Evolutionary conservation across 2,888 invertebrate species (phyloP).

Genomic region (Vandiemenella viatica): DNA sequence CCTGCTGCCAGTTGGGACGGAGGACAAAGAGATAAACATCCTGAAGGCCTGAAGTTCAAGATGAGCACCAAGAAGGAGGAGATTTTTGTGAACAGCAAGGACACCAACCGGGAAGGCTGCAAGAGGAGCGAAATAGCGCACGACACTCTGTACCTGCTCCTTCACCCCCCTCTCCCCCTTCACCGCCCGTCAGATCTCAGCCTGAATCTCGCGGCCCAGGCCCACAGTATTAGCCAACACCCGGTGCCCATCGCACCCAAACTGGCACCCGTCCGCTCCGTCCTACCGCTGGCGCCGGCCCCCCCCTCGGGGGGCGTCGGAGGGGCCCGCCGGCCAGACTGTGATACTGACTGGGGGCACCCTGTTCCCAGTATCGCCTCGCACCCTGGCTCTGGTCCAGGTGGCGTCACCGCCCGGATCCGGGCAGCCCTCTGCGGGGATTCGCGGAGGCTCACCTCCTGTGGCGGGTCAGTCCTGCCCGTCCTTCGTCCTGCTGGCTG

Average conservation of each 20-base stretch:
- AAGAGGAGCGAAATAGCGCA: slow-evolving; percentile 24
- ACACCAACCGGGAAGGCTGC: slow-evolving; percentile 34
- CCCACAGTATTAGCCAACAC: slow-evolving; percentile 14
- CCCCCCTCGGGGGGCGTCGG: slow-evolving; percentile 33
- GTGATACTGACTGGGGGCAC: slow-evolving; percentile 21
- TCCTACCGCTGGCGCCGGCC: slow-evolving; percentile 17
- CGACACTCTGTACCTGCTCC: slow-evolving; percentile 7
- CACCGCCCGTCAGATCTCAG: slow-evolving; percentile 54
- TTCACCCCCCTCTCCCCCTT: slow-evolving; percentile 44
- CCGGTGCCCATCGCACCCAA: slow-evolving; percentile 22
- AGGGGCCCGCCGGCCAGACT: slow-evolving; percentile 23
- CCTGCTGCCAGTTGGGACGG: neutral
- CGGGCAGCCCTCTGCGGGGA: slow-evolving; percentile 44
- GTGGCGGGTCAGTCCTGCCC: slow-evolving; percentile 13
- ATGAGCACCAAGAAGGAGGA: slow-evolving; percentile 47
- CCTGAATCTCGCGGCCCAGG: neutral
- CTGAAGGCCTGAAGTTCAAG: slow-evolving; percentile 54
- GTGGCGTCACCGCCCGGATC: slow-evolving; percentile 39
- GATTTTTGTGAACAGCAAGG: slow-evolving; percentile 45
- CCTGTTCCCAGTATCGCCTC: slow-evolving; percentile 18
- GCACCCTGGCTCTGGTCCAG: slow-evolving; percentile 26
- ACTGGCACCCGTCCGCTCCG: slow-evolving; percentile 12
- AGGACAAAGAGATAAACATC: slow-evolving; percentile 32
- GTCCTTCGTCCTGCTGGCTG: slow-evolving; percentile 12
- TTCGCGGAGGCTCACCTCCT: slow-evolving; percentile 25